These are phyloP conservation scores for Catostomus latipinnis DNA, from an alignment of 2,797 vertebrate species.

Conservation along the genomic window DNA sequence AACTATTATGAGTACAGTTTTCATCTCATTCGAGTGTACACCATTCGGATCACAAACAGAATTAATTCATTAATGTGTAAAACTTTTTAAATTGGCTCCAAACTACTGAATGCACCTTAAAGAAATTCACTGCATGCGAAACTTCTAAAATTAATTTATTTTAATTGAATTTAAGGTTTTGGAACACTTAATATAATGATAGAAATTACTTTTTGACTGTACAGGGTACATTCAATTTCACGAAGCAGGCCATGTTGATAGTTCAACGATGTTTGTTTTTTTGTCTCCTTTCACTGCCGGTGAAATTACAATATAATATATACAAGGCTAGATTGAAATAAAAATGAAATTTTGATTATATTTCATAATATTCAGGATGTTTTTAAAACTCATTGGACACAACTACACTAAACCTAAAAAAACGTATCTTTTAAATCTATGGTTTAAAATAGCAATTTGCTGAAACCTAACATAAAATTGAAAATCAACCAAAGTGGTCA, in stretches of 20 bases:
- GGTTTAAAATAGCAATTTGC: neutral
- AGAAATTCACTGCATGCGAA: too few species aligned
- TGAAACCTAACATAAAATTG: constrained; percentile 1
- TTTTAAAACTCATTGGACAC: neutral
- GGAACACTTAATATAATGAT: constrained; percentile 74
- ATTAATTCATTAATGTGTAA: too few species aligned
- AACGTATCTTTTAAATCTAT: constrained; percentile 12
- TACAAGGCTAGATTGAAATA: constrained; percentile 35
- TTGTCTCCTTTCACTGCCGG: constrained; percentile 44
- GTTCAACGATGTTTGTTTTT: constrained; percentile 35
- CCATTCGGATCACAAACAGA: too few species aligned
- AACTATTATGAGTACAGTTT: too few species aligned
- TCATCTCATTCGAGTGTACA: too few species aligned
- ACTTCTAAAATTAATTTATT: constrained; percentile 51
- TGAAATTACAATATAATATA: constrained; percentile 51
- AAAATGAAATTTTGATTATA: constrained; percentile 1
- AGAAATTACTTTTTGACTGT: constrained; percentile 59
- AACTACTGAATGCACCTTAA: too few species aligned
- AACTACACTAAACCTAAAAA: neutral
- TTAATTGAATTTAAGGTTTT: constrained; percentile 80
- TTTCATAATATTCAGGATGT: neutral
- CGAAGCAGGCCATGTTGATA: constrained; percentile 49
- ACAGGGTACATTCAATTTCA: constrained; percentile 64
- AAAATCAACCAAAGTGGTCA: constrained; percentile 21
- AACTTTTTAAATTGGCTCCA: too few species aligned